These are phyloP conservation scores for Synergus laeviventris DNA, from an alignment of 2,888 invertebrate species.

Conservation along the genomic window DNA sequence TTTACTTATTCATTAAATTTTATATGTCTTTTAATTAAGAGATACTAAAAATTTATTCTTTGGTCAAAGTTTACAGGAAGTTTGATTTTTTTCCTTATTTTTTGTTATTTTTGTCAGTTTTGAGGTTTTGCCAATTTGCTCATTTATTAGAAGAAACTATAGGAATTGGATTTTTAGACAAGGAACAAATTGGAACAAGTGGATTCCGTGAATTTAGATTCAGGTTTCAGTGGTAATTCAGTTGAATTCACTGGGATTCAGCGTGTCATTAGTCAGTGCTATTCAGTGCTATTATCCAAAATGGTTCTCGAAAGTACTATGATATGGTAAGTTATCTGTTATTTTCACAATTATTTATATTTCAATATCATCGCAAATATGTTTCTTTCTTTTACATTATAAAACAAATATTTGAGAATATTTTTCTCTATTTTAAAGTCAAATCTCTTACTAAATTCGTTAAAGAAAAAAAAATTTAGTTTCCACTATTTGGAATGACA, in stretches of 20 bases:
- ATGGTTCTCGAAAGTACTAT: slow-evolving; percentile 99
- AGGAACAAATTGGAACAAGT: not conserved
- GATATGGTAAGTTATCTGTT: slow-evolving; percentile 86
- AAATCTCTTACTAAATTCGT: not conserved
- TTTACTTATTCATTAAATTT: no score
- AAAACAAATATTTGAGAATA: not conserved
- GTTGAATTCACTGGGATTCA: no score
- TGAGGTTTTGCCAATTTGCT: no score
- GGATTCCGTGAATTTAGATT: no score
- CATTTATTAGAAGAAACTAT: not conserved
- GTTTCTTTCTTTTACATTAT: slow-evolving; percentile 13
- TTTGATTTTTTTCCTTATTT: no score
- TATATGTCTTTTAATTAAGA: no score
- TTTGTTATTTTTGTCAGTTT: no score
- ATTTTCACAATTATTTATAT: slow-evolving; percentile 46
- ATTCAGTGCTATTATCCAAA: no score
- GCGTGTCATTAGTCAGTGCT: no score
- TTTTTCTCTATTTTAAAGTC: not conserved
- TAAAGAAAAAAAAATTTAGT: slow-evolving; percentile 30
- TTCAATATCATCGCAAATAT: slow-evolving; percentile 36
- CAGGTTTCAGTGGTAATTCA: no score
- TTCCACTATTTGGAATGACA: slow-evolving; percentile 64
- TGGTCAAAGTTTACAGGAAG: no score
- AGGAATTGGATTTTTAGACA: slow-evolving; percentile 17
- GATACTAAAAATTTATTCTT: no score